These are phyloP conservation scores for Engraulis encrasicolus DNA, from an alignment of 2,113 vertebrate genomes.

Conservation along the genomic window DNA sequence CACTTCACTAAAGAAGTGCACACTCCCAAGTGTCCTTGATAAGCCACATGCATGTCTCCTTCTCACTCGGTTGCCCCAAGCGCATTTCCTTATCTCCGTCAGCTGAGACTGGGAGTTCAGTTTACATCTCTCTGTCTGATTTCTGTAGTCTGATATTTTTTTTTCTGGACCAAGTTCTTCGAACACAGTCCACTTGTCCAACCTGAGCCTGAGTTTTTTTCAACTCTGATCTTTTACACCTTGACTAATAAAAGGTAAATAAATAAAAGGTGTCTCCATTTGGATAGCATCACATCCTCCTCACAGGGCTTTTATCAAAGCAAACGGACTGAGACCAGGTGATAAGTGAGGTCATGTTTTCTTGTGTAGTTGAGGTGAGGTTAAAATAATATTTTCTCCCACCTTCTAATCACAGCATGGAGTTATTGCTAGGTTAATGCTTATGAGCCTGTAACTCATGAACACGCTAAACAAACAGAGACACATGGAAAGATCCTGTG, in stretches of 20 bases:
- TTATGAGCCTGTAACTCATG: too few relatives aligned
- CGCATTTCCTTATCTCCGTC: neutral
- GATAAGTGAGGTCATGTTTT: neutral
- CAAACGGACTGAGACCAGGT: neutral
- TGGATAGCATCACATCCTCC: neutral
- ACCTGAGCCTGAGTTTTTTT: neutral
- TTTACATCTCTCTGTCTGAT: conserved; percentile 52
- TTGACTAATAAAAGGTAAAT: too few relatives aligned
- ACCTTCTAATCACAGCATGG: too few relatives aligned
- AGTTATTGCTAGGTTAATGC: too few relatives aligned
- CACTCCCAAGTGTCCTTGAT: neutral
- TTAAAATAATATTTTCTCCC: too few relatives aligned
- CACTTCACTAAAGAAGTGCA: neutral
- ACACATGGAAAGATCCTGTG: too few relatives aligned
- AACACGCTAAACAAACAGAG: too few relatives aligned
- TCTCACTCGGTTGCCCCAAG: neutral
- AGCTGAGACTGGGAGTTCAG: neutral
- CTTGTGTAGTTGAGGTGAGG: neutral
- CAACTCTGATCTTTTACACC: neutral
- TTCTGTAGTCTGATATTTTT: too few relatives aligned
- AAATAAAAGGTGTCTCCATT: neutral
- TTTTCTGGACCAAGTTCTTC: too few relatives aligned
- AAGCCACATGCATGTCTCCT: neutral
- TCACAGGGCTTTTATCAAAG: neutral
- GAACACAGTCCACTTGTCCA: too few relatives aligned